A percentile compares a stretch with the other conserved stretches of the same genome.
phyloP scores from a whole-genome alignment of 2,797 vertebrate genomes.

The Acanthurus lineatus region DNA sequence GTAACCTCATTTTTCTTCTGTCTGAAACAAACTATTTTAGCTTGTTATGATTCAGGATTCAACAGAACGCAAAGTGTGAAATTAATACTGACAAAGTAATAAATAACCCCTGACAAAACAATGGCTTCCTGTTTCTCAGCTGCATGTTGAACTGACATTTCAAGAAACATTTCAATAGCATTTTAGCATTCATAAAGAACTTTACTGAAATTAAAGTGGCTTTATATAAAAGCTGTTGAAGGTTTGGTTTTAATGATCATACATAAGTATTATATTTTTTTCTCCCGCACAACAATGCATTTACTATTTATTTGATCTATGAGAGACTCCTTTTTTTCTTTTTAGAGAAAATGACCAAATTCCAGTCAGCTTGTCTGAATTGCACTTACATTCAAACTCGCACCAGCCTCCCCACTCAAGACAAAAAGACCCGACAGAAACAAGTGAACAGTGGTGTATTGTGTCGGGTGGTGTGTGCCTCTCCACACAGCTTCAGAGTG shows the following conservation, averaged over 20 bases:
- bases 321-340: too few relatives aligned
- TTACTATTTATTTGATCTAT: background rate
- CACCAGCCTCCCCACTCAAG: conserved; percentile 22
- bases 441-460: conserved; percentile 55
- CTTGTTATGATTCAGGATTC: too few relatives aligned
- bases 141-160: background rate
- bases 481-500: conserved; percentile 39
- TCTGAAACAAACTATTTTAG: too few relatives aligned
- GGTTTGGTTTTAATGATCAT: background rate
- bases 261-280: too few relatives aligned
- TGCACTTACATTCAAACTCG: background rate
- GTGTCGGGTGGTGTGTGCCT: conserved; percentile 39
- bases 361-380: conserved; percentile 1
- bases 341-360: background rate
- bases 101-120: too few relatives aligned
- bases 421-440: conserved; percentile 37
- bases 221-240: background rate
- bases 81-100: too few relatives aligned
- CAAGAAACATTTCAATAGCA: background rate
- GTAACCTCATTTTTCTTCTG: too few relatives aligned
- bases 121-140: background rate
- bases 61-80: too few relatives aligned
- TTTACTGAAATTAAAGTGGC: too few relatives aligned
- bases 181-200: too few relatives aligned
- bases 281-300: too few relatives aligned